A percentile compares a stretch with the other conserved stretches of the same genome.
Conservation (phyloP, 1,140 invertebrate species). For the Thaumatotibia leucotreta region DNA sequence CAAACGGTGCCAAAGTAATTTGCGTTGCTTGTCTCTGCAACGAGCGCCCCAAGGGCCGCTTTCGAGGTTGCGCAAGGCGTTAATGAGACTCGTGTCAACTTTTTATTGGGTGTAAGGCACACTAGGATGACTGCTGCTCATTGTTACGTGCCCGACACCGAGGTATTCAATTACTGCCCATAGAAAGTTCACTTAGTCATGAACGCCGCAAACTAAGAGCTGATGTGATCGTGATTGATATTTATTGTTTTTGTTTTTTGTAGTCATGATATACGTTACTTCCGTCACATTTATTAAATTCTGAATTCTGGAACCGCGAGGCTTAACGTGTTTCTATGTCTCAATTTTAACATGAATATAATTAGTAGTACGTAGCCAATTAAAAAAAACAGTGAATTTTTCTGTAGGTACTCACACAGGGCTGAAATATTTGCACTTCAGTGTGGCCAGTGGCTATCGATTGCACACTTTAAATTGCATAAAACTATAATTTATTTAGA, state of each 20-base stretch:
- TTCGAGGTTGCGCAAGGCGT: constrained; percentile 68
- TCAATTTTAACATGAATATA: too few relatives aligned
- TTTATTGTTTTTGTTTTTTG: background rate
- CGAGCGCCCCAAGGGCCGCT: constrained; percentile 67
- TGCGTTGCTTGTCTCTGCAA: constrained; percentile 71
- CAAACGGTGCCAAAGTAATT: constrained; percentile 76
- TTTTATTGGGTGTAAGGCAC: constrained; percentile 50
- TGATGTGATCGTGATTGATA: background rate
- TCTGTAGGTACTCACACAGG: too few relatives aligned
- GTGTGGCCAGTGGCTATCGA: too few relatives aligned
- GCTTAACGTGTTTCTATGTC: too few relatives aligned
- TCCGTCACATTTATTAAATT: background rate
- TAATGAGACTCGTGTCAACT: constrained; percentile 57
- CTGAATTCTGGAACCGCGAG: too few relatives aligned
- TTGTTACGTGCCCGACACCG: constrained; percentile 9
- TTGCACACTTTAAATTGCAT: too few relatives aligned
- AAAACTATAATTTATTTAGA: too few relatives aligned
- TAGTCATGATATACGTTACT: background rate
- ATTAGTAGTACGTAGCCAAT: too few relatives aligned
- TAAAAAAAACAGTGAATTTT: too few relatives aligned
- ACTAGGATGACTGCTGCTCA: constrained; percentile 26
- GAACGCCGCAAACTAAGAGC: background rate
- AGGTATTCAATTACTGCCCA: background rate
- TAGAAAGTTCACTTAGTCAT: constrained; percentile 1
- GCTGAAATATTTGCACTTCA: too few relatives aligned